phyloP scores from a whole-genome alignment of 2,888 invertebrate species.

The Latrodectus hesperus region DNA sequence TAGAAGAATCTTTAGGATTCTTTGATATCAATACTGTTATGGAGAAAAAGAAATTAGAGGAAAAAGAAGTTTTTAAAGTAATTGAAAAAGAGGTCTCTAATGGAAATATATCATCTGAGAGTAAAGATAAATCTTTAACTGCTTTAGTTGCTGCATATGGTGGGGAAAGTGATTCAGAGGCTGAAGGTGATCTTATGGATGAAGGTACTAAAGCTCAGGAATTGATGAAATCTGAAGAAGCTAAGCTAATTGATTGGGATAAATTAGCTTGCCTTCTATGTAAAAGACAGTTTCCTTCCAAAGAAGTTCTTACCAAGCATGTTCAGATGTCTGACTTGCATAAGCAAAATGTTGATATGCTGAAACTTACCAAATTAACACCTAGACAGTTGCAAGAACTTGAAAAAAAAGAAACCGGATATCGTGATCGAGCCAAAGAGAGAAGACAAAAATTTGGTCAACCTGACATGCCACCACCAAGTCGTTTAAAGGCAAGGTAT shows the following conservation, averaged over 20 bases:
- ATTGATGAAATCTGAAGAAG: slow-evolving; percentile 70
- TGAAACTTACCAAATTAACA: slow-evolving; percentile 71
- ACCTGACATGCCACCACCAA: slow-evolving; percentile 84
- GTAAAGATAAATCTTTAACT: slow-evolving; percentile 23
- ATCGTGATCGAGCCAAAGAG: slow-evolving; percentile 97
- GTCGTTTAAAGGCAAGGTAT: slow-evolving; percentile 82
- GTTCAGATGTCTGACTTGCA: slow-evolving; percentile 95
- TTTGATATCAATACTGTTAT: neutral
- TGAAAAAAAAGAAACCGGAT: slow-evolving; percentile 76
- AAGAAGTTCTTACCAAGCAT: slow-evolving; percentile 90
- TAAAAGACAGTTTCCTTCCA: slow-evolving; percentile 93
- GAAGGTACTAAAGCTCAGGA: slow-evolving; percentile 76
- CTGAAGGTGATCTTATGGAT: slow-evolving; percentile 80
- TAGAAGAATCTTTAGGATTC: neutral
- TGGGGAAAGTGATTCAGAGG: slow-evolving; percentile 81
- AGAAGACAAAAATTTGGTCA: slow-evolving; percentile 93
- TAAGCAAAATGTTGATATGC: slow-evolving; percentile 85
- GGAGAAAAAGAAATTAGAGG: slow-evolving; percentile 22
- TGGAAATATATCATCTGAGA: slow-evolving; percentile 22
- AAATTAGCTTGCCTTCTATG: slow-evolving; percentile 95
- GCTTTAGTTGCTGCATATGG: slow-evolving; percentile 85
- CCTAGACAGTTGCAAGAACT: slow-evolving; percentile 70
- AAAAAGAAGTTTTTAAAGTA: slow-evolving; percentile 3
- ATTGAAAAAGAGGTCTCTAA: slow-evolving; percentile 11
- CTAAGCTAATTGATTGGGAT: slow-evolving; percentile 82